Evolutionary conservation across 2,888 invertebrate species (phyloP), one percentile per base, ranked within the genome.

Genomic region (Drosophila lacicola): DNA sequence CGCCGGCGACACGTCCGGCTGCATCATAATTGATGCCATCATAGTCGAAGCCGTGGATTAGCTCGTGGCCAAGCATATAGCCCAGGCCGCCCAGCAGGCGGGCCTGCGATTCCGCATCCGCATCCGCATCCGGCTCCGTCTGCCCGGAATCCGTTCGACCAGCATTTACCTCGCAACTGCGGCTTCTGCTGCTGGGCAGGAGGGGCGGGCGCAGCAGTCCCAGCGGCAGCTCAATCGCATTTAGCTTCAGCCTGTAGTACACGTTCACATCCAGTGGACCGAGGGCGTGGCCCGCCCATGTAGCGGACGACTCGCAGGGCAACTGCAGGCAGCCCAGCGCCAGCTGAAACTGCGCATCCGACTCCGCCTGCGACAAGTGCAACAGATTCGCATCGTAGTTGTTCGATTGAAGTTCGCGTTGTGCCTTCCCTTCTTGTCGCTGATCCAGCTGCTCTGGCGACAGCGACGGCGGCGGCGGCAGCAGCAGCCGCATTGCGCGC

Each of bases 21-120:
- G 86, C 82, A 55, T 91, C 92, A 45, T 91, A 91, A 56, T 91
- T 90, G 9, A 91, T 76, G 34, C 92, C 91, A 54, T 91, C 91
- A 45, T 90, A 92, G 62, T 91, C 91, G 46, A 92, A 90, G 44
- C 90, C 91, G 47, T 91, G 91, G 42, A 91, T 45, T 41, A 91
- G 69, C 69, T 91, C 91, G 64, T 91, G 92, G 1, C 85, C 91
- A 14, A 91, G 60, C 3, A 91, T 90, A 11, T 89, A 90, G 10
- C 87, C 90, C 19, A 91, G 37, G 0, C 90, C 78, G 37, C 90
- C 91, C 44, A 88, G 70, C 0, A 88, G 55, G 3, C 73, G 82
- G 1, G 90, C 63, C 4, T 29, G 29, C 29, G 29, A 17, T 6
- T 17, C 77, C 8, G 49, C 46, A 9, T 4, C 2, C 9, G 9